Evolutionary conservation across 2,797 vertebrate genomes (phyloP), one percentile per base, ranked within the genome.

Genomic region (Muscicapa comitata): DNA sequence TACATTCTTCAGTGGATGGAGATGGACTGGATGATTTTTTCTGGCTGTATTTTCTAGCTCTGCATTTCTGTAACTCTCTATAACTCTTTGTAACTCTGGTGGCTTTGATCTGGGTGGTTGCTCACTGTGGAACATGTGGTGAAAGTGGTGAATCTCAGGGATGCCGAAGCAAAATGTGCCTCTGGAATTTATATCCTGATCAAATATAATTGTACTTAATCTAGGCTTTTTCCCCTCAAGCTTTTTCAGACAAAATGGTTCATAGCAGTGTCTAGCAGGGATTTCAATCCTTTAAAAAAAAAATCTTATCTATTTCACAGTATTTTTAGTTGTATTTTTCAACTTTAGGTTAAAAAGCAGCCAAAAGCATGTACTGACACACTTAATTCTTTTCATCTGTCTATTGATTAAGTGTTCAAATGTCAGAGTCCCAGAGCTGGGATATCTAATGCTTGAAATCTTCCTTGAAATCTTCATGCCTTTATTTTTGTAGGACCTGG

Each of bases 401-500:
- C 50, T 51, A 11, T 68, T 82, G 62, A 67, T 80, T 24, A 82
- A 47, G 31, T 68, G 24, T 55, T 95, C 73, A 61, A 45, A 25
- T 70, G 45, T 73, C 66, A 78, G 42, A 45, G 58, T 76, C 92
- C 24, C 51, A 43, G 21, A 81, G 47, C 38, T 63, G 40, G n/a
- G 42, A 43, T 74, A 73, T 5, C 33, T n/a, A 53, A n/a, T 53
- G 45, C 45, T 83, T 73, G 28, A 79, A 74, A 82, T 25, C 35
- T 61, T 47, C 45, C 63, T 13, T 40, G 28, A 15, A 77, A 23
- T 65, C 48, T 94, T 92, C 43, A 18, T 84, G 17, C 70, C 67
- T 88, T 65, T 81, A 7, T 91, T 95, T 92, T 91, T 96, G 43
- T 86, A 99, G 99, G 98, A 99, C 62, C 98, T 99, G 70, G 98